These are phyloP conservation scores for Mamestra configurata DNA, from an alignment of 1,140 invertebrate species.

Conservation along the genomic window DNA sequence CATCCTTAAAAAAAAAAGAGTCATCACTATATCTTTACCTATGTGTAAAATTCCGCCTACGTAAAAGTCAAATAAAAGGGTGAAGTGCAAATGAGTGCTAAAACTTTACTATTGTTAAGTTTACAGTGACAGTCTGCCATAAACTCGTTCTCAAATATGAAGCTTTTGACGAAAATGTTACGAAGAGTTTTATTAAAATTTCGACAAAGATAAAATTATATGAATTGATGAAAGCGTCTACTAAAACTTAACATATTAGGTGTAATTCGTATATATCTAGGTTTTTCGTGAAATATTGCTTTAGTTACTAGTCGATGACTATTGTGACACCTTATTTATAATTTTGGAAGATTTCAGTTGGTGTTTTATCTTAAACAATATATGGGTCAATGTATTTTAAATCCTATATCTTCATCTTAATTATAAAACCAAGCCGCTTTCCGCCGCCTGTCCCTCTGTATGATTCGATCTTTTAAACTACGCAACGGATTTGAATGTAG, in stretches of 20 bases:
- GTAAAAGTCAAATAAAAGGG: constrained; percentile 1
- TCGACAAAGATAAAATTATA: background rate
- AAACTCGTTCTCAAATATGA: constrained; percentile 18
- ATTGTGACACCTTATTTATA: too few species aligned
- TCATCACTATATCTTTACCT: background rate
- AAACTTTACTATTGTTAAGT: background rate
- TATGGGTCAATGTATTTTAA: too few species aligned
- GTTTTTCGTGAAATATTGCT: background rate
- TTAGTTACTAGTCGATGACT: too few species aligned
- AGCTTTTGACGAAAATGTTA: background rate
- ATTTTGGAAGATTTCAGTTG: too few species aligned
- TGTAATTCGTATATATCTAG: background rate
- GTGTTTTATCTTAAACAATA: too few species aligned
- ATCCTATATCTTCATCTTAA: too few species aligned
- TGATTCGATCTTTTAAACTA: too few species aligned
- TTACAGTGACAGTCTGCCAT: background rate
- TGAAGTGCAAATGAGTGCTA: background rate
- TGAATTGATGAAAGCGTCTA: background rate
- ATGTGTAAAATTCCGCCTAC: background rate
- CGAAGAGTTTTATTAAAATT: constrained; percentile 22
- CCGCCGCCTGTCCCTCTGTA: too few species aligned
- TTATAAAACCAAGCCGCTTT: too few species aligned
- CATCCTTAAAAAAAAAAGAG: too few species aligned
- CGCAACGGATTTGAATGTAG: too few species aligned
- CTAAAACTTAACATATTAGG: background rate